Base-by-base conservation (phyloP, 2,797 vertebrate genomes). In the Tinamus major region DNA sequence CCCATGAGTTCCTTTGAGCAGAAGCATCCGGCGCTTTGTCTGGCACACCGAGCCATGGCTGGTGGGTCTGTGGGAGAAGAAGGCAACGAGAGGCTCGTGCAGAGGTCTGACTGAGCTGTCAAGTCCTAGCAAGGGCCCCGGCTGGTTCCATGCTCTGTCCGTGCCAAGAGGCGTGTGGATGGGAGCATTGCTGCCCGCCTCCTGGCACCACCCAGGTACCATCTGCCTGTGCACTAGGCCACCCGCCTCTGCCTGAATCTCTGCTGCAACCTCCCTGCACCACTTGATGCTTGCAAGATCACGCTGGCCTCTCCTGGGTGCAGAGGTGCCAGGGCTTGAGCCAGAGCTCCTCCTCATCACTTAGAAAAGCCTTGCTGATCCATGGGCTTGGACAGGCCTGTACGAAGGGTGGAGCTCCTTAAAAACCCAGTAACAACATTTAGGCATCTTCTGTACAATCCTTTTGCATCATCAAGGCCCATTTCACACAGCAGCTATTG, bases 61-160 rank as follows among this genome's bases (percentile, higher is more conserved):
- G 76, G 46, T 71, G 33, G 56, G 48, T 67, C 58, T 0, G 1
- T 69, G 85, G 65, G 89, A 91, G 82, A 56, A 85, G 42, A n/a
- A 91, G 67, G 7, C 63, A 70, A 75, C 95, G 85, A 94, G 82
- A 89, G 74, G 89, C 19, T 79, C 51, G 41, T 63, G 63, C 85
- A 89, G 23, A 93, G 33, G n/a, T 51, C 85, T 92, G 95, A 95
- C 87, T 95, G 92, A 94, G 86, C 62, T 2, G 4, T 90, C 84
- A 78, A 69, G 65, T 68, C 80, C 64, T 58, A 74, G 75, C 67
- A 82, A 85, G 24, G 41, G 51, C 79, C 13, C 1, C 3, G 37
- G 83, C 56, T 55, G 61, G 69, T 49, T n/a, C 24, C 9, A 21
- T 71, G 42, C 79, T 79, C 71, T 37, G 13, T 78, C 62, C 41